Evolutionary conservation across 2,888 invertebrate species (phyloP).

Genomic region (Nomada fucata): DNA sequence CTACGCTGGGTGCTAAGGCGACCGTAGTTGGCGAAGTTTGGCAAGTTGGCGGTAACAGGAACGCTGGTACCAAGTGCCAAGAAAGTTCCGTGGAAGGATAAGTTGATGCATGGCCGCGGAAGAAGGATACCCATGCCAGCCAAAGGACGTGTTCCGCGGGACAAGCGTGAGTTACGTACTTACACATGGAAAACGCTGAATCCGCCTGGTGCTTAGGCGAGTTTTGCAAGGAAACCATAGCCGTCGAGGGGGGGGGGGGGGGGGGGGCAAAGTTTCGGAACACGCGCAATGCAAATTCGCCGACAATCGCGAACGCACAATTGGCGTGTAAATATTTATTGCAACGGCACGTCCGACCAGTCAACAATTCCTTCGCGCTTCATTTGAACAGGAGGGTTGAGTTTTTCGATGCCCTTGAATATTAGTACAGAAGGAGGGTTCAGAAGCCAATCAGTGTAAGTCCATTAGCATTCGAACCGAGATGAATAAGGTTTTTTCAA

Average conservation of each 20-base stretch:
- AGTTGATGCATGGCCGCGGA: slow-evolving; percentile 70
- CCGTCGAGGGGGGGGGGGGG: not conserved
- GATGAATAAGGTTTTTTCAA: too few relatives aligned
- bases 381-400: too few relatives aligned
- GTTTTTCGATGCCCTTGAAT: too few relatives aligned
- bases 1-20: slow-evolving; percentile 53
- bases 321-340: slow-evolving; percentile 61
- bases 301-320: slow-evolving; percentile 51
- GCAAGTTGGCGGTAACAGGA: slow-evolving; percentile 71
- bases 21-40: slow-evolving; percentile 66
- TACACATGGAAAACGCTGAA: slow-evolving; percentile 66
- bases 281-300: slow-evolving; percentile 57
- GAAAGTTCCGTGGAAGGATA: slow-evolving; percentile 68
- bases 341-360: not conserved
- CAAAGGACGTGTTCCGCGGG: slow-evolving; percentile 63
- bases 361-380: not conserved
- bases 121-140: slow-evolving; percentile 63
- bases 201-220: slow-evolving; percentile 60
- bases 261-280: slow-evolving; percentile 43
- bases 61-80: slow-evolving; percentile 69
- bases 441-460: too few relatives aligned
- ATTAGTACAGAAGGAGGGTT: too few relatives aligned
- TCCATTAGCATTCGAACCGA: too few relatives aligned
- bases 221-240: slow-evolving; percentile 42
- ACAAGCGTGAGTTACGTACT: slow-evolving; percentile 58